Percentiles rank a stretch among this genome's conserved stretches.
Conservation (phyloP, 2,797 vertebrate species). For the Rhynchotus rufescens region DNA sequence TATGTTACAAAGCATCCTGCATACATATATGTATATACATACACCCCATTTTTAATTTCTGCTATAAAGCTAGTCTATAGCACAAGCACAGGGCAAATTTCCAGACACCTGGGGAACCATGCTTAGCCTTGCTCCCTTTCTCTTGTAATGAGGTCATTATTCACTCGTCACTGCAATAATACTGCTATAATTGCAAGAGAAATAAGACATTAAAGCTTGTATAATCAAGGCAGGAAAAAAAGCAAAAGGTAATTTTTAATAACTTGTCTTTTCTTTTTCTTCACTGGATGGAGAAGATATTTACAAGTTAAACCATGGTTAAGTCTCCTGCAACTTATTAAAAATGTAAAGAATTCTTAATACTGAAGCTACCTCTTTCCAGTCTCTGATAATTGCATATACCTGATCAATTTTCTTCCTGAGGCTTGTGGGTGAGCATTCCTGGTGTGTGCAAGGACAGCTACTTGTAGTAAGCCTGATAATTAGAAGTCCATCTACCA, state of each 20-base stretch:
- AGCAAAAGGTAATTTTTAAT: neutral
- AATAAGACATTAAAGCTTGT: neutral
- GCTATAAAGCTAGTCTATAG: neutral
- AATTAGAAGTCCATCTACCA: neutral
- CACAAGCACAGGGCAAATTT: constrained; percentile 36
- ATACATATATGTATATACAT: neutral
- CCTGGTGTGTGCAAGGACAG: accelerated
- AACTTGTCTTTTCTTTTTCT: constrained; percentile 41
- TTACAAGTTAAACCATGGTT: neutral
- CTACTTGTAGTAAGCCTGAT: neutral
- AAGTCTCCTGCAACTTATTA: constrained; percentile 6
- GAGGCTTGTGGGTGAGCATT: neutral
- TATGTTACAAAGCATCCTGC: neutral
- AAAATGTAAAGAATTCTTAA: neutral
- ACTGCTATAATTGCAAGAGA: neutral
- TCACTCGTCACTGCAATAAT: constrained; percentile 16
- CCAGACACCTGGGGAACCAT: constrained; percentile 2
- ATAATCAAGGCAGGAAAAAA: neutral
- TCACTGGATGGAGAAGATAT: constrained; percentile 11
- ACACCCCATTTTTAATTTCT: neutral
- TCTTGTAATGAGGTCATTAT: neutral
- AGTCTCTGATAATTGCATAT: neutral
- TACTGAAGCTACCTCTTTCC: neutral
- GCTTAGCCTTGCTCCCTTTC: neutral
- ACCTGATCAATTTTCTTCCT: neutral